Evolutionary conservation across 2,888 invertebrate species (phyloP), one percentile per base, ranked within the genome.

Genomic region (Panzeria rudis): DNA sequence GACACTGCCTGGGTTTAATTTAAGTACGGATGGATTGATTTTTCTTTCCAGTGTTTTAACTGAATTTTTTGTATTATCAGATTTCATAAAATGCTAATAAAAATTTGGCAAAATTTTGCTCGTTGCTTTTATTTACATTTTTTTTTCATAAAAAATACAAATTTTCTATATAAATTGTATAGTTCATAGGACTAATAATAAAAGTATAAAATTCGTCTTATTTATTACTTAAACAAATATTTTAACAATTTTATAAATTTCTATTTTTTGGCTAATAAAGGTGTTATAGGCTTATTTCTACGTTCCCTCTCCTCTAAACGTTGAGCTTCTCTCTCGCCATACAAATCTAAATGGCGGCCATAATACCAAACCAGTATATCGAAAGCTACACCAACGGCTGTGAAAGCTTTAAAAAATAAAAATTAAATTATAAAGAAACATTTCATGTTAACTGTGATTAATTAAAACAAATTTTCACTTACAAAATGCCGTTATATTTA

Each of bases 301-400:
- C 87, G 87, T 15, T 88, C 88, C 1, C 66, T 71, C 20, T 89
- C 88, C 41, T 89, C 88, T 56, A 87, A 72, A 3, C 87, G 90
- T 54, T 90, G 88, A 3, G 88, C 82, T 76, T 92, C 92, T 69
- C 89, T 89, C 44, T 93, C 91, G 47, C 94, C 94, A 87, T 95
- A 95, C 6, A 95, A 92, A 89, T 95, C 94, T 81, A 95, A 90
- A 90, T 94, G 92, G 83, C 94, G 93, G 0, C 94, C 94, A 69
- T 94, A 92, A 87, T 94, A 94, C 93, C 95, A 95, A 3, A 95
- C 95, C 1, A 94, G 90, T 3, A 91, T 90, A 88, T 95, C 95
- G 86, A 95, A 94, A n/a, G 94, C 20, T 2, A 94, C 93, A 25
- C 94, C 95, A 44, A 95, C 88, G 0, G 93, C 87, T 15, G 94